These are phyloP conservation scores for Clarias platycephalus DNA, from an alignment of 2,797 vertebrate genomes.

Conservation along the genomic window DNA sequence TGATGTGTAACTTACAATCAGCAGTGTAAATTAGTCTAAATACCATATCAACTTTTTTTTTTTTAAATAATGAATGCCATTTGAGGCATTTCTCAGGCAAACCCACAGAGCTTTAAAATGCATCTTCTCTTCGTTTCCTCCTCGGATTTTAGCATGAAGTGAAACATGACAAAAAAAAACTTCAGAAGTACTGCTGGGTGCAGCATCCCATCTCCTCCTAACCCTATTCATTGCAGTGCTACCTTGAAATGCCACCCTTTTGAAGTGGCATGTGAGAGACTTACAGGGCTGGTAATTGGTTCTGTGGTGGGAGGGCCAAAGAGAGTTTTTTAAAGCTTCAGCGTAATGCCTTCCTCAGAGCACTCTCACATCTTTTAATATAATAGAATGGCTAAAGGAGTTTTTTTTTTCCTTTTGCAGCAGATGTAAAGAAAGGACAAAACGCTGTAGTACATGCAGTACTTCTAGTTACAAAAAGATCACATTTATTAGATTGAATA, in stretches of 20 bases:
- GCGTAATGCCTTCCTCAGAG: not conserved
- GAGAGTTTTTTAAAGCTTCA: slow-evolving; percentile 5
- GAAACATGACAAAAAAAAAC: slow-evolving; percentile 50
- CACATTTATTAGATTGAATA: not conserved
- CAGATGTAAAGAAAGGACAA: not conserved
- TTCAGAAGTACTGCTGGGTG: slow-evolving; percentile 38
- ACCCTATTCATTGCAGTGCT: slow-evolving; percentile 45
- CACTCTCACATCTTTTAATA: not conserved
- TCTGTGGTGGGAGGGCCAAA: slow-evolving; percentile 44
- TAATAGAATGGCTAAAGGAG: not conserved
- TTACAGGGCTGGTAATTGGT: slow-evolving; percentile 56
- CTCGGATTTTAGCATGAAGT: slow-evolving; percentile 37
- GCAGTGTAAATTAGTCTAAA: slow-evolving; percentile 31
- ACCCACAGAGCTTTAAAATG: slow-evolving; percentile 53
- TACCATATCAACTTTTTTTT: slow-evolving; percentile 47
- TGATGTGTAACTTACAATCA: slow-evolving; percentile 11
- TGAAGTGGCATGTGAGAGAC: slow-evolving; percentile 58
- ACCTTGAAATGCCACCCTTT: slow-evolving; percentile 55
- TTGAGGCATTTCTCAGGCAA: slow-evolving; percentile 38
- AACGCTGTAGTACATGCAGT: no score
- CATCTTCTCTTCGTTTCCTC: slow-evolving; percentile 24
- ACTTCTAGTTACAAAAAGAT: not conserved
- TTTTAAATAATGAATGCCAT: slow-evolving; percentile 13
- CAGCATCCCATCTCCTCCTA: slow-evolving; percentile 15
- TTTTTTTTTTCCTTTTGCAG: not conserved